Conservation (phyloP, 2,888 invertebrate species). For the Thelaira solivaga region DNA sequence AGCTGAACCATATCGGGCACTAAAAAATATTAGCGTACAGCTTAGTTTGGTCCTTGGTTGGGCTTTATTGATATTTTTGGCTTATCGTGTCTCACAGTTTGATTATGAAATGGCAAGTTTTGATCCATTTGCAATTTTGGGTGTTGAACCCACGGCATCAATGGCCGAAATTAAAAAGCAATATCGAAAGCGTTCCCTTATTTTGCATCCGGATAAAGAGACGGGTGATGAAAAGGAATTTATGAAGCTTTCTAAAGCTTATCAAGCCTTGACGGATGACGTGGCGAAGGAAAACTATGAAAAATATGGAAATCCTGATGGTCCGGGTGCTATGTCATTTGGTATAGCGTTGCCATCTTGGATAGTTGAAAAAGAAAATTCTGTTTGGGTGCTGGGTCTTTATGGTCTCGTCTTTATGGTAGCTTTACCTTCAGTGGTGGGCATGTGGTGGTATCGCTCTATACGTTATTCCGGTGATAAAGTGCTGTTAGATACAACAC, state of each 20-base stretch:
- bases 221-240: constrained; percentile 98
- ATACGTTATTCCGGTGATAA: constrained; percentile 98
- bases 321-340: constrained; percentile 99
- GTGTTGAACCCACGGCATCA: constrained; percentile 90
- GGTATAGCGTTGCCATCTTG: constrained; percentile 99
- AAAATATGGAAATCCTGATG: constrained; percentile 99
- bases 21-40: constrained; percentile 89
- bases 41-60: constrained; percentile 88
- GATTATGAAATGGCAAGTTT: constrained; percentile 99
- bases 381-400: constrained; percentile 96
- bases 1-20: constrained; percentile 91
- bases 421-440: constrained; percentile 91
- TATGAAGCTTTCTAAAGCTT: constrained; percentile 96
- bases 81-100: constrained; percentile 96
- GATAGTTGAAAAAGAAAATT: constrained; percentile 99
- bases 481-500: constrained; percentile 96
- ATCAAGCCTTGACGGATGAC: constrained; percentile 96
- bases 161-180: constrained; percentile 95
- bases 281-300: constrained; percentile 98
- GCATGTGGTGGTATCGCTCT: constrained; percentile 99
- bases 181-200: constrained; percentile 94
- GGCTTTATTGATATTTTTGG: constrained; percentile 87
- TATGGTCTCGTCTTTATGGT: constrained; percentile 99
- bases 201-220: constrained; percentile 98
- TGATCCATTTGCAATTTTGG: constrained; percentile 98